phyloP scores from a whole-genome alignment of 2,888 invertebrate species.

The Tenthredo distinguenda region DNA sequence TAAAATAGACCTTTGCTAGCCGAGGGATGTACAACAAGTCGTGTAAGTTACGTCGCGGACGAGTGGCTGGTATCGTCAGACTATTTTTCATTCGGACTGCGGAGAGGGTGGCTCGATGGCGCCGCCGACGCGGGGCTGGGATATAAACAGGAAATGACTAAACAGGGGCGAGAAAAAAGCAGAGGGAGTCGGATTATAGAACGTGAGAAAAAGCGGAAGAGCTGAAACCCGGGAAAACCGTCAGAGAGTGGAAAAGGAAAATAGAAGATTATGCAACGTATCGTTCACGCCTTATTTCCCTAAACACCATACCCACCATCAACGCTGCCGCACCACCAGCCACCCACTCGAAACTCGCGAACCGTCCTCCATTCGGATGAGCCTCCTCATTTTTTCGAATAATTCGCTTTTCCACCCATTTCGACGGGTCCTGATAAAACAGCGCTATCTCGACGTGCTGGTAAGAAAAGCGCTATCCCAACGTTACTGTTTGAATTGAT shows the following conservation, averaged over 20 bases:
- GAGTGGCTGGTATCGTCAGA: slow-evolving; percentile 12
- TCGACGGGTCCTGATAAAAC: too few species aligned
- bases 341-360: background rate
- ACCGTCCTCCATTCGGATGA: slow-evolving; percentile 17
- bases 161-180: background rate
- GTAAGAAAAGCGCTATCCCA: too few species aligned
- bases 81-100: slow-evolving; percentile 52
- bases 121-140: background rate
- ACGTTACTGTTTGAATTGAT: too few species aligned
- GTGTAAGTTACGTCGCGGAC: slow-evolving; percentile 10
- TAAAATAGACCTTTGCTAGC: background rate
- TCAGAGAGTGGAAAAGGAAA: slow-evolving; percentile 7
- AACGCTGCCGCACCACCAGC: background rate
- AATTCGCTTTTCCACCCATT: background rate
- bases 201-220: slow-evolving; percentile 63
- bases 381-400: background rate
- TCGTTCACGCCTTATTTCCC: slow-evolving; percentile 53
- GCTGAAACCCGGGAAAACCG: background rate
- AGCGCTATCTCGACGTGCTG: too few species aligned
- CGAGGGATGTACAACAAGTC: background rate
- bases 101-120: background rate
- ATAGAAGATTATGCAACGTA: slow-evolving; percentile 48
- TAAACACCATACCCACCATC: slow-evolving; percentile 39
- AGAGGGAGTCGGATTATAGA: slow-evolving; percentile 27
- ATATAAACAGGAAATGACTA: slow-evolving; percentile 14